Conservation (phyloP, 1,140 invertebrate species). For the Drosophila truncata region DNA sequence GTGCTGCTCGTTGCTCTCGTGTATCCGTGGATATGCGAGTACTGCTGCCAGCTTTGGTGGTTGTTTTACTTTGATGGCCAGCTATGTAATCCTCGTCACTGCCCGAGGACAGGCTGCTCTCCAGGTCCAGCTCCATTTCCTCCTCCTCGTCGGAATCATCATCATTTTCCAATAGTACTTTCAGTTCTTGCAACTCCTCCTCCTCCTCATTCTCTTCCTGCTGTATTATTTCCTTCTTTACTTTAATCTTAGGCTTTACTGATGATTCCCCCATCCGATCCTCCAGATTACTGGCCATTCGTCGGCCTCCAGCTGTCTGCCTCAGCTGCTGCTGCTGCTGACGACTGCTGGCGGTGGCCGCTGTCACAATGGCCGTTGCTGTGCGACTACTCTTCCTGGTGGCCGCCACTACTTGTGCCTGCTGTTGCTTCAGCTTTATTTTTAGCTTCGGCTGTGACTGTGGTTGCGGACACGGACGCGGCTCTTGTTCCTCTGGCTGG, state of each 20-base stretch:
- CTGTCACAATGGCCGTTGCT: conserved; percentile 77
- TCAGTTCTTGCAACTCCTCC: conserved; percentile 24
- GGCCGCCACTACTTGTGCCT: conserved; percentile 45
- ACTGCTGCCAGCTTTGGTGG: background rate
- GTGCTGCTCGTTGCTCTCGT: conserved; percentile 57
- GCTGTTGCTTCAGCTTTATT: conserved; percentile 27
- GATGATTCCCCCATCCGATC: conserved; percentile 81
- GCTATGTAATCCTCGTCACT: conserved; percentile 72
- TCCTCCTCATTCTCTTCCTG: conserved; percentile 19
- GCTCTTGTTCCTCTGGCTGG: conserved; percentile 77
- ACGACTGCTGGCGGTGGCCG: conserved; percentile 78
- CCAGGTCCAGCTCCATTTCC: conserved; percentile 48
- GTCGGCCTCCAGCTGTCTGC: conserved; percentile 39
- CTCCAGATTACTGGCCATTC: conserved; percentile 66
- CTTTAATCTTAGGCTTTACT: conserved; percentile 80
- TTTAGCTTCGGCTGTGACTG: conserved; percentile 36
- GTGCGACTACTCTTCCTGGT: conserved; percentile 80
- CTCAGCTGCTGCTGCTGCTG: conserved; percentile 62
- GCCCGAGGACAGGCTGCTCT: conserved; percentile 49
- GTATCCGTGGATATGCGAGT: conserved; percentile 35
- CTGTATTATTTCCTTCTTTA: conserved; percentile 6
- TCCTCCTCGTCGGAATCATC: conserved; percentile 47
- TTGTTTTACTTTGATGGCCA: conserved; percentile 13
- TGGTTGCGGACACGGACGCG: conserved; percentile 38
- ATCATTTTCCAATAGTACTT: conserved; percentile 18